Conservation (phyloP, 2,888 invertebrate species). For the Melolontha melolontha region DNA sequence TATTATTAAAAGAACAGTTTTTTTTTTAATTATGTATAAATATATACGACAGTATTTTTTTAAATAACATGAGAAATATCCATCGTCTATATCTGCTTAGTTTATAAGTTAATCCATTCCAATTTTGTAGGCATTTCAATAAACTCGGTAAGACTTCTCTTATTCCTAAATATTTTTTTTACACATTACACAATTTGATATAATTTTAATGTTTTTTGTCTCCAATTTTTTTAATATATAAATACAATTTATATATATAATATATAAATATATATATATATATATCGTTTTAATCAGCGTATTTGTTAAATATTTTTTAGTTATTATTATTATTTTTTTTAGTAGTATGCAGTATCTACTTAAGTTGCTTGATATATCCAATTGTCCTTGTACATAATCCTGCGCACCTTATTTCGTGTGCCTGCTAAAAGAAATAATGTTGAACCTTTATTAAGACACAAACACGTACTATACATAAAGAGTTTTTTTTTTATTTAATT, state of each 20-base stretch:
- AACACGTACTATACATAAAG: conserved; percentile 42
- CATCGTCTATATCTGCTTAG: conserved; percentile 42
- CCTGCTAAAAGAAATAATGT: conserved; percentile 58
- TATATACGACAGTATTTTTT: conserved; percentile 48
- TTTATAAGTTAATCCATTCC: conserved; percentile 63
- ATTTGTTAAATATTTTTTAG: conserved; percentile 67
- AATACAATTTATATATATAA: conserved; percentile 45
- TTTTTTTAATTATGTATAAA: conserved; percentile 50
- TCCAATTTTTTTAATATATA: conserved; percentile 41
- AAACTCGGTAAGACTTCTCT: conserved; percentile 63
- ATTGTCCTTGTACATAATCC: conserved; percentile 61
- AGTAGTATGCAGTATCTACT: conserved; percentile 60
- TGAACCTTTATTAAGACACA: conserved; percentile 57
- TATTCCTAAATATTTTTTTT: conserved; percentile 60
- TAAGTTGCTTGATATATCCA: conserved; percentile 54
- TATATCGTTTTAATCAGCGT: conserved; percentile 61
- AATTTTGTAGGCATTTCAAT: conserved; percentile 61
- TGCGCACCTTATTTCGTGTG: conserved; percentile 63
- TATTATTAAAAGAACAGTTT: not conserved
- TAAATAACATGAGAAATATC: conserved; percentile 14
- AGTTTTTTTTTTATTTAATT: conserved; percentile 31
- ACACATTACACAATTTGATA: conserved; percentile 44
- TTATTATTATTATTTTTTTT: conserved; percentile 48
- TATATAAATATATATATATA: conserved; percentile 40
- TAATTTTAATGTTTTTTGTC: conserved; percentile 59